Percentiles rank a stretch among this genome's conserved stretches.
Evolutionary conservation across 2,888 invertebrate species (phyloP).

Genomic region (Incurvaria masculella): DNA sequence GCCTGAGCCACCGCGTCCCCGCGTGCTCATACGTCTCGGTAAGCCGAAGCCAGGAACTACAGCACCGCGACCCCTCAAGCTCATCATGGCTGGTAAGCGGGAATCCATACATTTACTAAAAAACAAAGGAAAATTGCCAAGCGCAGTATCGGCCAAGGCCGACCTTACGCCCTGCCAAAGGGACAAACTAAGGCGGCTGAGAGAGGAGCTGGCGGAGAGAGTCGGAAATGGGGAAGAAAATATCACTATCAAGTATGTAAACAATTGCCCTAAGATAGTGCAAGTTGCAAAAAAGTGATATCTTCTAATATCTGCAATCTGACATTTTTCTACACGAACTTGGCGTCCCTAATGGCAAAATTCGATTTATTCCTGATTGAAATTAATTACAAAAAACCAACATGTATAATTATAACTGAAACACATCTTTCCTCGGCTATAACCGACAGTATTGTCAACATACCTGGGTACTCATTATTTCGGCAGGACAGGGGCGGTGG

Average conservation of each 20-base stretch:
- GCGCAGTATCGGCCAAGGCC: background rate
- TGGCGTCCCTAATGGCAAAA: background rate
- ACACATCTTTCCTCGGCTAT: background rate
- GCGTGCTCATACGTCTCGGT: background rate
- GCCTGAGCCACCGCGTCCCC: background rate
- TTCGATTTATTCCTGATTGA: background rate
- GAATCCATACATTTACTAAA: background rate
- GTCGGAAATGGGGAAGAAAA: background rate
- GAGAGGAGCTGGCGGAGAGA: conserved; percentile 1
- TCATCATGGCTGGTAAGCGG: background rate
- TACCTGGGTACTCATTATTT: background rate
- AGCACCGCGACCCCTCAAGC: background rate
- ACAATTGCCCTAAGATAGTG: background rate
- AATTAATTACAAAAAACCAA: background rate
- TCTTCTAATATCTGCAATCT: background rate
- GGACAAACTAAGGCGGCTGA: background rate
- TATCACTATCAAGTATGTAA: background rate
- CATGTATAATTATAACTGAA: background rate
- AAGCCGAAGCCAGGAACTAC: background rate
- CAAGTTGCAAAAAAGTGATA: background rate
- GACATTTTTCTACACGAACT: background rate
- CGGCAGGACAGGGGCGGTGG: background rate
- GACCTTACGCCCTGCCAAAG: background rate
- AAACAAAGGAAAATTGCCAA: background rate
- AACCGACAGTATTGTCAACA: background rate